Base-by-base conservation (phyloP, 2,113 vertebrate species). In the Orthonyx spaldingii region DNA sequence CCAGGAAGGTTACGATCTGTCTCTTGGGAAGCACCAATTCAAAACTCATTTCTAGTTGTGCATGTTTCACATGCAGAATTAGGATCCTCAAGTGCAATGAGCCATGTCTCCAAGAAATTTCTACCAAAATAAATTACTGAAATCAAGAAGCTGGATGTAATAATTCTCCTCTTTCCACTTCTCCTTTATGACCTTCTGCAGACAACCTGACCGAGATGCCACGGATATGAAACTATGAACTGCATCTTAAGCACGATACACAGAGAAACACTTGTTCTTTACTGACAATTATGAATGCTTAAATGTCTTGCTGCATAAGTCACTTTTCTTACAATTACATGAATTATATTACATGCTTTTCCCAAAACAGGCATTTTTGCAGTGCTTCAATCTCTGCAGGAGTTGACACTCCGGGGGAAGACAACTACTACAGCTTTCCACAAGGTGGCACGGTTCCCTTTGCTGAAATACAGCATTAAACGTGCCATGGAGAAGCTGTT, bases 401-500 rank as follows among this genome's bases (percentile, higher is more conserved):
- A 89, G 23, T 7, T 52, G 44, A 66, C 7, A 1, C 20, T 41
- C 35, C 1, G 2, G 15, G 26, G 16, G 59, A 83, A 89, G 85
- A 78, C 41, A 63, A 63, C 76, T 93, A 72, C 86, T 68, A 72
- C 22, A 59, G 44, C 4, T 52, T 69, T 84, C 98, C 98, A 97
- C 97, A 90, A 94, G 97, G 84, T 96, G 98, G 97, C 98, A 97
- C 1, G 4, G 72, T 44, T 92, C 59, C 63, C 96, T 93, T 96
- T 83, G 65, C 66, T 86, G 75, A 97, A 96, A 94, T 49, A 12
- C 20, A 27, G 26, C 22, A 55, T 13, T 47, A 56, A 21, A 77
- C 0, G 8, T 6, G 42, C 15, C 64, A 33, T 1, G 10, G 8
- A 53, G 61, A 41, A 20, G 6, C 7, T 6, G 12, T 0, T 10